Conservation (phyloP, 2,113 vertebrate species). For the Reinhardtius hippoglossoides region DNA sequence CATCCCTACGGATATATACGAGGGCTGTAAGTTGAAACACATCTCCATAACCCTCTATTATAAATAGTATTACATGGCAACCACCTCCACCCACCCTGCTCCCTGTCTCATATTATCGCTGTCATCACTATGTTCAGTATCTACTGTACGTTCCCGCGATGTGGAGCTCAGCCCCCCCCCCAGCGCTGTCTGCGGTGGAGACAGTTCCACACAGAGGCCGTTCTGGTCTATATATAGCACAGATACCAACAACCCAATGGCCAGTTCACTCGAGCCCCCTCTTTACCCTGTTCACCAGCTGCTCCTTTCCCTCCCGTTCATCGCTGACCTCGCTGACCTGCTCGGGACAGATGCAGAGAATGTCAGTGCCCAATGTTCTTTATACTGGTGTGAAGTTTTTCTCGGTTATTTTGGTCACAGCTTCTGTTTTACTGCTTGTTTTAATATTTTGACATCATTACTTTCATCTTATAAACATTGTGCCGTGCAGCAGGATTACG, state of each 20-base stretch:
- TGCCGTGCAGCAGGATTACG: too few species aligned
- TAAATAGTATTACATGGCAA: constrained; percentile 4
- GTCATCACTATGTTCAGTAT: constrained; percentile 33
- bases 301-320: constrained; percentile 58
- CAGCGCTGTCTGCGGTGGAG: constrained; percentile 36
- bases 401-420: background rate
- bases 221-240: constrained; percentile 68
- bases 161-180: constrained; percentile 35
- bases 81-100: background rate
- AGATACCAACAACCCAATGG: constrained; percentile 36
- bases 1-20: constrained; percentile 95
- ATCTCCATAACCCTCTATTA: background rate
- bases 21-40: constrained; percentile 90
- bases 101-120: background rate
- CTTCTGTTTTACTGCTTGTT: background rate
- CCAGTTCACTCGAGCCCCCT: constrained; percentile 29
- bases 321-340: constrained; percentile 23
- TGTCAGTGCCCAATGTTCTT: background rate
- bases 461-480: background rate
- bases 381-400: background rate
- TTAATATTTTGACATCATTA: background rate
- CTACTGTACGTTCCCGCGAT: constrained; percentile 44
- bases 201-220: constrained; percentile 34
- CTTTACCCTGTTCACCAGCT: constrained; percentile 67
- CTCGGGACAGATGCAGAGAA: constrained; percentile 11